Base-by-base conservation (phyloP, 2,888 invertebrate genomes). In the Lingula anatina region DNA sequence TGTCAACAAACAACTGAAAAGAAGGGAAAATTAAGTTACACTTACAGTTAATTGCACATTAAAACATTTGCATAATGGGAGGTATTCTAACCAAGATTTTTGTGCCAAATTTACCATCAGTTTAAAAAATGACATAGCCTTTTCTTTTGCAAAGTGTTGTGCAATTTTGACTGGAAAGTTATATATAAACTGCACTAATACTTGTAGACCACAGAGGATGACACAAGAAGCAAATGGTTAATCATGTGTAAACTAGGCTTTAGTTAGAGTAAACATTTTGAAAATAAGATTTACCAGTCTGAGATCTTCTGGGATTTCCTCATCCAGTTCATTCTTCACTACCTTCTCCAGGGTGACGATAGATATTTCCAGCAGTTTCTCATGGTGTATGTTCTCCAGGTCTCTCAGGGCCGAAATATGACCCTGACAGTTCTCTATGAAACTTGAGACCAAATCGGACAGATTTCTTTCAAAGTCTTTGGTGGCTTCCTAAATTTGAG, bases 401-500 rank as follows among this genome's bases (percentile, higher is more conserved):
- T 77, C 76, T 36, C 76, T 65, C 39, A 68, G 68, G 49, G 69
- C 68, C 1, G 72, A 61, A 44, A 75, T 61, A 43, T 61, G 63
- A 26, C 64, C 70, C 48, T 73, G 73, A 15, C 75, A 66, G 49
- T 63, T 66, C 55, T 77, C 77, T 15, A 70, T 60, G 57, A 76
- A 76, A 9, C 58, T 63, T 4, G 67, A 59, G n/a, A 76, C 74
- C 68, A 75, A 60, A 56, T 90, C 88, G 2, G 84, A 83, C 63
- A 92, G 81, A 57, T 85, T 85, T 43, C 85, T 83, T 53, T 87
- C 85, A 73, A 90, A 90, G 59, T 84, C 84, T 15, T 84, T 81
- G 20, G 84, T 84, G 0, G 86, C 81, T 61, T 89, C 88, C 88
- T 88, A 59, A 7, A 66, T 64, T n/a, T n/a, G n/a, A n/a, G n/a